Evolutionary conservation across 2,113 vertebrate species (phyloP), one percentile per base, ranked within the genome.

Genomic region (Balaenoptera acutorostrata): DNA sequence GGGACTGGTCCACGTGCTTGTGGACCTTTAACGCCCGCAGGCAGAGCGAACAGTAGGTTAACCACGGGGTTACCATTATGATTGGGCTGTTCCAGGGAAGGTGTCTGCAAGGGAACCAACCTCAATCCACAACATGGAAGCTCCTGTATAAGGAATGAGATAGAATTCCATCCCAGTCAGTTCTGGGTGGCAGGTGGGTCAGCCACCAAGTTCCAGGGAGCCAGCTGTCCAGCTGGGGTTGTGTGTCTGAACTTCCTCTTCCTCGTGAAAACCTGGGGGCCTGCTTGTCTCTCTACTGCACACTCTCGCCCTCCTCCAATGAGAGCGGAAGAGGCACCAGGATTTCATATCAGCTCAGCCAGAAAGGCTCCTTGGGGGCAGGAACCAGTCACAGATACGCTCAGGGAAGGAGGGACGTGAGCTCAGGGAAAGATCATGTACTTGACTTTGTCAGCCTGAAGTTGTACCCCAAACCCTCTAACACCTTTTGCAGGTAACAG

Each of bases 1-100:
- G 59, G 29, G 55, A 11, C 10, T 1, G 5, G 20, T 23, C 8
- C 17, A 0, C 9, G 5, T 17, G 23, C 25, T 5, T 9, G 27
- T 3, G 49, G 25, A 68, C 8, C 31, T 29, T 71, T 36, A 33
- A 66, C 6, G 20, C 23, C 3, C 3, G 36, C 36, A 17, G n/a
- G 33, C 33, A 71, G 49, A 64, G 6, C 1, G 0, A 23, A 41
- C 1, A 7, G 23, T 3, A 57, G 17, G 18, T 64, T 36, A 61
- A 33, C 17, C 4, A 0, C 0, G 8, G 29, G 52, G 12, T 23
- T 15, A 36, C 20, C 9, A 36, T 55, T 44, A 49, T 21, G 13
- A 74, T 9, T 10, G 71, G 66, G 15, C 27, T 17, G 0, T 46
- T 61, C 18, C 27, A 39, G 33, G 17, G 15, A 20, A 57, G 55